A percentile compares a stretch with the other conserved stretches of the same genome.
Conservation (phyloP, 2,888 invertebrate species). For the Tricholauxania praeusta region DNA sequence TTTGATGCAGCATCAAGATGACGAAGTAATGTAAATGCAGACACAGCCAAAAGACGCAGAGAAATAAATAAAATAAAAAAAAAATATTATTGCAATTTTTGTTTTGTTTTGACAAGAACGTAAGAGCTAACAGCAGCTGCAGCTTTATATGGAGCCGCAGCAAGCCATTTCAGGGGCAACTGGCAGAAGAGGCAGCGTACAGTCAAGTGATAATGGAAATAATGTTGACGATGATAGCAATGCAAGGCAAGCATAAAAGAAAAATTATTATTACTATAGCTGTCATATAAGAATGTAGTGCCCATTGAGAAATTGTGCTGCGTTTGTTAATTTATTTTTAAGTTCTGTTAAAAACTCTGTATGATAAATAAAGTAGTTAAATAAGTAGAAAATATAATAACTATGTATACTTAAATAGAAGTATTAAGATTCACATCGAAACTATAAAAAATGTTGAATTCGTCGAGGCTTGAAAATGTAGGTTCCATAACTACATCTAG, state of each 20-base stretch:
- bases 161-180: conserved; percentile 8
- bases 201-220: conserved; percentile 15
- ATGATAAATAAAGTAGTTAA: too few species aligned
- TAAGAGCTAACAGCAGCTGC: neutral
- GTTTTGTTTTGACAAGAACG: conserved; percentile 1
- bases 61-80: conserved; percentile 37
- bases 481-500: too few species aligned
- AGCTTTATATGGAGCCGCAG: neutral
- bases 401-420: too few species aligned
- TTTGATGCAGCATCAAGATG: conserved; percentile 13
- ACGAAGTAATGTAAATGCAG: conserved; percentile 22
- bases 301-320: too few species aligned
- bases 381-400: too few species aligned
- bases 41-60: conserved; percentile 13
- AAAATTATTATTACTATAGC: too few species aligned
- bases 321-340: too few species aligned
- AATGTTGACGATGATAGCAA: conserved; percentile 30
- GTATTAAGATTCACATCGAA: too few species aligned
- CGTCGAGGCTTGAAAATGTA: too few species aligned
- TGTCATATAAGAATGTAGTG: too few species aligned
- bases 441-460: too few species aligned
- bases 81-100: conserved; percentile 34
- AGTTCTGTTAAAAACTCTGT: too few species aligned
- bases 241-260: neutral
- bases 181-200: conserved; percentile 6